Conservation (phyloP, 2,113 vertebrate genomes). For the Vidua macroura region DNA sequence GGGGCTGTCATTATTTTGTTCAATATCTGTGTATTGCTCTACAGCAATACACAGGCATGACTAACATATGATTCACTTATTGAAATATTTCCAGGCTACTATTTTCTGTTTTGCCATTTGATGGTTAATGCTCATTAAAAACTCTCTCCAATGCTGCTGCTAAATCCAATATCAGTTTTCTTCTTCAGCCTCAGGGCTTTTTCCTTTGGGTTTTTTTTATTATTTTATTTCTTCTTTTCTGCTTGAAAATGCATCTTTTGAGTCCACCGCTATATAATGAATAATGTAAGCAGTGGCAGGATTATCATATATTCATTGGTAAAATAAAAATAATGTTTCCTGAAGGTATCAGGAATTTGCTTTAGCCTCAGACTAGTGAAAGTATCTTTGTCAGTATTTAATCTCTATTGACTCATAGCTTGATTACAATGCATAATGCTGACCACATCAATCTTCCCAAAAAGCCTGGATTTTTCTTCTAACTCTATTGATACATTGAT, state of each 20-base stretch:
- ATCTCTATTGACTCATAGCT: constrained; percentile 38
- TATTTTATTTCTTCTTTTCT: not conserved
- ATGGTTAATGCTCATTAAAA: constrained; percentile 28
- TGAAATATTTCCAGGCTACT: not conserved
- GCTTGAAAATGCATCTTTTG: not conserved
- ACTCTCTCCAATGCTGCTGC: not conserved
- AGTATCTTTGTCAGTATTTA: constrained; percentile 62
- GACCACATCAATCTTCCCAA: constrained; percentile 31
- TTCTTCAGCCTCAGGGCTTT: not conserved
- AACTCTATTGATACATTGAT: constrained; percentile 40
- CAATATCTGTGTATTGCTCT: accelerated
- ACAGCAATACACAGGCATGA: not conserved
- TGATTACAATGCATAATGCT: constrained; percentile 29
- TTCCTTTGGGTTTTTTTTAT: not conserved
- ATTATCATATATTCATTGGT: not conserved
- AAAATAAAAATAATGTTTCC: constrained; percentile 4
- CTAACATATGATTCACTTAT: not conserved
- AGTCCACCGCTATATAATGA: not conserved
- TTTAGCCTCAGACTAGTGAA: not conserved
- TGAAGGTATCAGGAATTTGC: not conserved
- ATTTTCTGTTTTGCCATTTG: not conserved
- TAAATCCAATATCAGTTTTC: constrained; percentile 16
- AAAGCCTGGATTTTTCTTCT: not conserved
- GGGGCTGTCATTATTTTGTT: not conserved
- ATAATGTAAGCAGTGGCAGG: not conserved